Evolutionary conservation across 2,888 invertebrate species (phyloP).

Genomic region (Torymus aiolomorphi): DNA sequence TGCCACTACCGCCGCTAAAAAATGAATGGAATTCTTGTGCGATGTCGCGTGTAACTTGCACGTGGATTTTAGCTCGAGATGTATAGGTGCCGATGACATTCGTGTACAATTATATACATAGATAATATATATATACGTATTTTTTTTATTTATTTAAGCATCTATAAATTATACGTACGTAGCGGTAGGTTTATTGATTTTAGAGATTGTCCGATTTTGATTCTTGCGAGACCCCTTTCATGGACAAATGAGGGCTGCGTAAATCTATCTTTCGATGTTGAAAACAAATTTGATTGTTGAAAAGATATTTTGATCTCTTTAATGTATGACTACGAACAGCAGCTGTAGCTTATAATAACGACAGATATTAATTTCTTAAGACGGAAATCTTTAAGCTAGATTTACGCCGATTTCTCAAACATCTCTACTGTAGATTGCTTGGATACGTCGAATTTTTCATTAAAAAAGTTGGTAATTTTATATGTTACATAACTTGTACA

Average conservation of each 20-base stretch:
- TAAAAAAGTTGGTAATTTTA: conserved; percentile 51
- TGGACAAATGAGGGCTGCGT: background rate
- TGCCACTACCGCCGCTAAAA: conserved; percentile 2
- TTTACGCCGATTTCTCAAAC: too few species aligned
- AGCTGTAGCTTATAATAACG: too few species aligned
- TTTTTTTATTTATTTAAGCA: conserved; percentile 44
- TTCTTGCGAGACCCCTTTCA: too few species aligned
- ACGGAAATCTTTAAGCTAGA: too few species aligned
- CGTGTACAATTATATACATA: background rate
- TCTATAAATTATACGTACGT: background rate
- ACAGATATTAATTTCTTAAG: too few species aligned
- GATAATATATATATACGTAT: conserved; percentile 22
- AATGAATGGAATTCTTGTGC: background rate
- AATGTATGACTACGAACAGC: background rate
- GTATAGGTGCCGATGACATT: background rate
- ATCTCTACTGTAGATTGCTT: conserved; percentile 8
- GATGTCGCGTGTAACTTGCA: background rate
- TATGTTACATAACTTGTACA: conserved; percentile 22
- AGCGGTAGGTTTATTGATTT: too few species aligned
- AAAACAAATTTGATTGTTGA: conserved; percentile 6
- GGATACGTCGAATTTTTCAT: background rate
- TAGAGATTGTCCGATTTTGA: too few species aligned
- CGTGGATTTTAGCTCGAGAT: background rate
- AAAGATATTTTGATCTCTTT: background rate
- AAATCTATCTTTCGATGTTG: background rate